A percentile compares a stretch with the other conserved stretches of the same genome.
These are phyloP conservation scores for Helicorthomorpha holstii DNA, from an alignment of 1,140 invertebrate species.

Conservation along the genomic window DNA sequence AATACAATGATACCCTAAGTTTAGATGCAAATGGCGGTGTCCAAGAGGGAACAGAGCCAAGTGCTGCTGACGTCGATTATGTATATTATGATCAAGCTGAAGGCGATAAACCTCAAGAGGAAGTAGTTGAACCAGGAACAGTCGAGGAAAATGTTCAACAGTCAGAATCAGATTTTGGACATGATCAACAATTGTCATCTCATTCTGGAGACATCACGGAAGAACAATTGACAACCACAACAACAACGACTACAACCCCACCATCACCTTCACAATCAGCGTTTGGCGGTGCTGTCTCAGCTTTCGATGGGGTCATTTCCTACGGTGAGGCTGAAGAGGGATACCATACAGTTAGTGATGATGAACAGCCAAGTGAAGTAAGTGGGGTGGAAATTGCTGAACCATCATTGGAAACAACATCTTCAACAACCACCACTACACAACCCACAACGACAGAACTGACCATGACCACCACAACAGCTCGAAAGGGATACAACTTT, in stretches of 20 bases:
- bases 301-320: not conserved
- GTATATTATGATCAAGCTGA: not conserved
- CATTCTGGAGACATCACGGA: no score
- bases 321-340: not conserved
- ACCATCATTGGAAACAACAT: not conserved
- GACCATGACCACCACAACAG: not conserved
- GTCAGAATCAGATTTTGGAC: not conserved
- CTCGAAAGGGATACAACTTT: constrained; percentile 20
- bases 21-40: not conserved
- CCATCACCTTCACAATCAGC: no score
- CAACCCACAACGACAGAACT: constrained; percentile 13
- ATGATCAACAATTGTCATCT: not conserved
- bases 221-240: no score
- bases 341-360: no score
- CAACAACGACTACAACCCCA: no score
- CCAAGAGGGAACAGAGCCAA: no score
- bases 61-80: not conserved
- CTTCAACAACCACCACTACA: constrained; percentile 24
- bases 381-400: not conserved
- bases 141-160: no score
- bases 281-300: not conserved
- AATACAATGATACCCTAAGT: not conserved
- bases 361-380: not conserved
- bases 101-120: no score
- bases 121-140: no score